Conservation (phyloP, 2,113 vertebrate genomes). For the Spilogale gracilis region DNA sequence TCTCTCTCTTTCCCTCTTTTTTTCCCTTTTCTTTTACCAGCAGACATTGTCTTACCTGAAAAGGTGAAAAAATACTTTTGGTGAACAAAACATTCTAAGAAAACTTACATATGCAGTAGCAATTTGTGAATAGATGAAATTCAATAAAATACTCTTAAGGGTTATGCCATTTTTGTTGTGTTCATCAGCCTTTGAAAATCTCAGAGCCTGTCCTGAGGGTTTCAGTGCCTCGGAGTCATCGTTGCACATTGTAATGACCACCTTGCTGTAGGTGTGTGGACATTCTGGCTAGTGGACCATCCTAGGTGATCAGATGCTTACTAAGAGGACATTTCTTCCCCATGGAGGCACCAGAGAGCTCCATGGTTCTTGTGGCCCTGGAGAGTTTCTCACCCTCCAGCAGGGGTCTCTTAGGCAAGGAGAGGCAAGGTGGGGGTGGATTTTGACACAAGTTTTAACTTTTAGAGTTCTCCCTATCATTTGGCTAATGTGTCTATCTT, state of each 20-base stretch:
- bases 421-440: background rate
- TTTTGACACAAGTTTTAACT: background rate
- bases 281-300: background rate
- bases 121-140: background rate
- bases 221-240: background rate
- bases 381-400: background rate
- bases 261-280: background rate
- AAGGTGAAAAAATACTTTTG: background rate
- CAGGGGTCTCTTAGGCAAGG: background rate
- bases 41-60: slow-evolving; percentile 1
- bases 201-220: background rate
- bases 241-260: background rate
- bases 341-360: background rate
- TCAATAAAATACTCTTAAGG: background rate
- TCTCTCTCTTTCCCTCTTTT: background rate
- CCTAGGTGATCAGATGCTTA: background rate
- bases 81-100: background rate
- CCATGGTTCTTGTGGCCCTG: background rate
- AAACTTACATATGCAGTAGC: background rate
- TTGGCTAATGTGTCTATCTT: background rate
- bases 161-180: background rate
- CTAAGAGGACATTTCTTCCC: background rate
- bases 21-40: background rate
- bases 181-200: background rate
- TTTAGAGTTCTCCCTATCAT: background rate